Percentiles rank a stretch among this genome's conserved stretches.
phyloP scores from a whole-genome alignment of 1,140 invertebrate species.

The Polypedilum pembai region DNA sequence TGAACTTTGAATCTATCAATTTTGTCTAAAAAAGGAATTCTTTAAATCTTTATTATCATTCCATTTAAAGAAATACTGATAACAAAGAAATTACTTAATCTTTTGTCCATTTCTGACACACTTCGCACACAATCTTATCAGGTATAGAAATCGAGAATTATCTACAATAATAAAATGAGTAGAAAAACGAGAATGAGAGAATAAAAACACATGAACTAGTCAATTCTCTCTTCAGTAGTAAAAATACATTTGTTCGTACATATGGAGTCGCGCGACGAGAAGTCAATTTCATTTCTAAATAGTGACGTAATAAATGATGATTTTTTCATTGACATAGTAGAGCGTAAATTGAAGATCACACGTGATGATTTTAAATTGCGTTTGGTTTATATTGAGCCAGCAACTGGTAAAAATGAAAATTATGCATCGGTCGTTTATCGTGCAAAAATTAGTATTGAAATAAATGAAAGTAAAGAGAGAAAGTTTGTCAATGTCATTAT shows the following conservation, averaged over 20 bases:
- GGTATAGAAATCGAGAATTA: too few relatives aligned
- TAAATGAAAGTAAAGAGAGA: not conserved
- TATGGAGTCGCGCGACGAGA: not conserved
- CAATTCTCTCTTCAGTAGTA: not conserved
- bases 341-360: not conserved
- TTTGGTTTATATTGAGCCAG: not conserved
- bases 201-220: too few relatives aligned
- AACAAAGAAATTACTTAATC: too few relatives aligned
- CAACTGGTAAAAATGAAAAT: slow-evolving; percentile 2
- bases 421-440: not conserved
- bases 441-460: not conserved
- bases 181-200: too few relatives aligned
- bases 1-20: too few relatives aligned
- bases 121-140: too few relatives aligned
- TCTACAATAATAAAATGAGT: too few relatives aligned
- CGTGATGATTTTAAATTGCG: not conserved
- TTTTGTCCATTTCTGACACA: too few relatives aligned
- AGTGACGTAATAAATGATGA: slow-evolving; percentile 5
- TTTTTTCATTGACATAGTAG: not conserved
- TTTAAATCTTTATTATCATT: too few relatives aligned
- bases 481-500: not conserved
- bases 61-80: too few relatives aligned
- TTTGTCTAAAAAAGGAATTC: too few relatives aligned
- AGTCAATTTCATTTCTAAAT: not conserved
- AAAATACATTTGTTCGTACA: not conserved